Percentiles rank a stretch among this genome's conserved stretches.
Conservation (phyloP, 2,113 vertebrate species). For the Pongo pygmaeus region DNA sequence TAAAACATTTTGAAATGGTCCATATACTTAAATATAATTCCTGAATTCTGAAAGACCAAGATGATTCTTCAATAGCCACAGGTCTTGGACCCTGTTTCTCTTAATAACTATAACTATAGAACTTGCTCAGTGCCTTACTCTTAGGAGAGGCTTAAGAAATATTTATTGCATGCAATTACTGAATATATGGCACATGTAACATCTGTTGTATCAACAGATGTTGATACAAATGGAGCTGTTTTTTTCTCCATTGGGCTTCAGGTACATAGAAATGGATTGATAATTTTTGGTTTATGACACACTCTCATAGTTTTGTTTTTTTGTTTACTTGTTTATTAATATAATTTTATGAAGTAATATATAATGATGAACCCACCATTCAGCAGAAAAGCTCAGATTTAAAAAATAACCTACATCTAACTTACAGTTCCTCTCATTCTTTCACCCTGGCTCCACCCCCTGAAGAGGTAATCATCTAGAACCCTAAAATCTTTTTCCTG, state of each 20-base stretch:
- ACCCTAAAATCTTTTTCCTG: background rate
- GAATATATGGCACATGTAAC: background rate
- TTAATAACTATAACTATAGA: background rate
- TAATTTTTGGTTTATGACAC: background rate
- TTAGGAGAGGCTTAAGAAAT: background rate
- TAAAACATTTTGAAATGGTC: slow-evolving; percentile 2
- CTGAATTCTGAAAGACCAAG: background rate
- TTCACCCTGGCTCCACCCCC: background rate
- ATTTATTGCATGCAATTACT: background rate
- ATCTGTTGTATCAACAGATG: background rate
- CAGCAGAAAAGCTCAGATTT: background rate
- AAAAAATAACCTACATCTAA: background rate
- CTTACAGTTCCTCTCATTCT: background rate
- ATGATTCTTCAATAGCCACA: background rate
- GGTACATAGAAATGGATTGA: background rate
- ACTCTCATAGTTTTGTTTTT: background rate
- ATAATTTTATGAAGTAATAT: background rate
- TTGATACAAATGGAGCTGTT: background rate
- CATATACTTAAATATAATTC: background rate
- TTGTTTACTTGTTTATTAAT: background rate
- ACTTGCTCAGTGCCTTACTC: background rate
- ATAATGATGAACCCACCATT: background rate
- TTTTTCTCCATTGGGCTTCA: background rate
- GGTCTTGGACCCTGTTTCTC: background rate
- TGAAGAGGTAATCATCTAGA: background rate